Percentiles rank a stretch among this genome's conserved stretches.
These are phyloP conservation scores for Cheilosia variabilis DNA, from an alignment of 2,888 invertebrate genomes.

Conservation along the genomic window DNA sequence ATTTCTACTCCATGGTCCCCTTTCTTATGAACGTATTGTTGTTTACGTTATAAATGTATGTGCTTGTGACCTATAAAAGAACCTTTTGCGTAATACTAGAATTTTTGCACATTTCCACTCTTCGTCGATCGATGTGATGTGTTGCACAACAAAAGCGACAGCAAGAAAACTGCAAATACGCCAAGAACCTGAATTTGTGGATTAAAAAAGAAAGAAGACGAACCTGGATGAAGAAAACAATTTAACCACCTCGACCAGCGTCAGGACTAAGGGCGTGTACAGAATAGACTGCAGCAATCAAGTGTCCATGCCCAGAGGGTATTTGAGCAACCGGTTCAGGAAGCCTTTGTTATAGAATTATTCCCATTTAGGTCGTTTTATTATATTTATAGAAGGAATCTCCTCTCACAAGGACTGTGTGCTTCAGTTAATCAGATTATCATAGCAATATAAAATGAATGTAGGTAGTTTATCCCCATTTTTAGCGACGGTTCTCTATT, in stretches of 20 bases:
- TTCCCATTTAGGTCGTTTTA: constrained; percentile 22
- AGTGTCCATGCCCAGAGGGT: constrained; percentile 30
- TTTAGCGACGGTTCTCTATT: constrained; percentile 4
- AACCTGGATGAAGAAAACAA: background rate
- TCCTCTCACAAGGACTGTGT: constrained; percentile 10
- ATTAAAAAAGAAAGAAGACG: constrained; percentile 3
- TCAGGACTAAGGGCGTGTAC: constrained; percentile 22
- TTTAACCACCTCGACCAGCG: background rate
- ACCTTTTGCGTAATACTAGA: constrained; percentile 77
- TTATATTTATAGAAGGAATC: constrained; percentile 17
- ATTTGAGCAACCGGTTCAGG: constrained; percentile 17
- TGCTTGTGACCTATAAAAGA: constrained; percentile 78
- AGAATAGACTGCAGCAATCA: constrained; percentile 51
- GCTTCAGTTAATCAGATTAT: constrained; percentile 50
- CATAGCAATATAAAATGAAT: constrained; percentile 5
- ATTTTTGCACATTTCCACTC: constrained; percentile 58
- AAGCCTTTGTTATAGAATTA: constrained; percentile 12
- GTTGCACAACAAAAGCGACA: background rate
- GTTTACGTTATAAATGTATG: constrained; percentile 29
- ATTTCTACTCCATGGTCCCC: background rate
- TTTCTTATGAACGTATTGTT: background rate
- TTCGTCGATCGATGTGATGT: constrained; percentile 9
- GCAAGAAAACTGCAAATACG: constrained; percentile 8
- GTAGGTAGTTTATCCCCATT: constrained; percentile 29
- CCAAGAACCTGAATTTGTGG: constrained; percentile 55